phyloP scores from a whole-genome alignment of 2,888 invertebrate species.

The Sthenelais limicola region DNA sequence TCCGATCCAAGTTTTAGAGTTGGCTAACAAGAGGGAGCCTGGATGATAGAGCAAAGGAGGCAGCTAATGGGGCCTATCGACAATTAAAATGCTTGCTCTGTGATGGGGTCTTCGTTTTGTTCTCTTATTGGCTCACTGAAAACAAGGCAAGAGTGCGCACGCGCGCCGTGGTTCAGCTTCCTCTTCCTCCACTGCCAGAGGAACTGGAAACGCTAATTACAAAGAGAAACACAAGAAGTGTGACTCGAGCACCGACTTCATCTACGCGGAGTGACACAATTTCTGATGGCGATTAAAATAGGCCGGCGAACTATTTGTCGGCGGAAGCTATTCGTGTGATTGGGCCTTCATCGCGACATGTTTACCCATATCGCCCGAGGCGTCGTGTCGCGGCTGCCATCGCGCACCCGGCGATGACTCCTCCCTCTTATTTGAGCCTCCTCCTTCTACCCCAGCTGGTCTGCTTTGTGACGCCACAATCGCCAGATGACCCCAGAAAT shows the following conservation, averaged over 20 bases:
- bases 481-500: constrained; percentile 33
- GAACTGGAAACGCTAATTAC: constrained; percentile 25
- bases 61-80: constrained; percentile 12
- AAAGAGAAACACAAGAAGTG: constrained; percentile 39
- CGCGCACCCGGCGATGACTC: not conserved
- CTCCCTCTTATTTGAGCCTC: not conserved
- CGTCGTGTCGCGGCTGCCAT: not conserved
- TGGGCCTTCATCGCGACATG: constrained; percentile 5
- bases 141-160: no score
- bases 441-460: constrained; percentile 26
- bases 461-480: constrained; percentile 35
- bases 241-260: constrained; percentile 7
- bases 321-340: constrained; percentile 13
- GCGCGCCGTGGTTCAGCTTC: no score
- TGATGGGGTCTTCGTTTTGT: no score
- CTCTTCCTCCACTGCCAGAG: no score
- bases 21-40: constrained; percentile 1
- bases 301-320: constrained; percentile 11
- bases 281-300: constrained; percentile 31
- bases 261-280: constrained; percentile 19
- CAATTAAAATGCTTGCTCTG: constrained; percentile 25
- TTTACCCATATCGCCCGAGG: not conserved
- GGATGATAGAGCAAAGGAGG: constrained; percentile 19
- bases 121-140: no score
- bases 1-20: constrained; percentile 12